Evolutionary conservation across 2,113 vertebrate genomes (phyloP), one percentile per base, ranked within the genome.

Genomic region (Melanocharis versteri): DNA sequence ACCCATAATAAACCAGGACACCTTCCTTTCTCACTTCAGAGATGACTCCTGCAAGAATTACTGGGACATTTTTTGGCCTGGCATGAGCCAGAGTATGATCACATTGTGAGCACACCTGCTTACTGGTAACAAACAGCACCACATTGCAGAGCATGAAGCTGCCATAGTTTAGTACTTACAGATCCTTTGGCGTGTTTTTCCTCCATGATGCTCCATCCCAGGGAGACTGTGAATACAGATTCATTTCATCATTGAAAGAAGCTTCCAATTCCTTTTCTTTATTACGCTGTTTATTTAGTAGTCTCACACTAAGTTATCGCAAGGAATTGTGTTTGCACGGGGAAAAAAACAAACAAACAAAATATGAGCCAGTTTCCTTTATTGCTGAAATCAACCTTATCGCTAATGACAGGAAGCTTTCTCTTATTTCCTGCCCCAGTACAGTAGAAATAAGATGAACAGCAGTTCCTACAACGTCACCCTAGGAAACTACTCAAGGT

Each of bases 31-130:
- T 62, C 44, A 44, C 45, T 90, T 75, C 57, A 61, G 87, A 73
- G 47, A 83, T 14, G 8, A 75, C 44, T 83, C 71, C 60, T 68
- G 31, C 17, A 90, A 89, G 76, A 94, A 83, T 83, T 83, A 85
- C 26, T 23, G 48, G 35, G 60, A 40, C 7, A n/a, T 54, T 78
- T 96, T 70, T 78, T 75, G 60, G 79, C 31, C 69, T 86, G 40
- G n/a, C 28, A 51, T 44, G 39, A 86, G 51, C 13, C 42, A 45
- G 60, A 24, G 6, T 68, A 53, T 33, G 70, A 64, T 86, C 83
- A 81, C n/a, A 27, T 48, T 83, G 64, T 87, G 65, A 96, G 64
- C 71, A 64, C 95, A 96, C 94, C 95, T 97, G 96, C 44, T 83
- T 56, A 22, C 27, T 66, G 42, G 22, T 75, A 75, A 31, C 69